These are phyloP conservation scores for Crocallis elinguaria DNA, from an alignment of 2,888 invertebrate genomes.

Conservation along the genomic window DNA sequence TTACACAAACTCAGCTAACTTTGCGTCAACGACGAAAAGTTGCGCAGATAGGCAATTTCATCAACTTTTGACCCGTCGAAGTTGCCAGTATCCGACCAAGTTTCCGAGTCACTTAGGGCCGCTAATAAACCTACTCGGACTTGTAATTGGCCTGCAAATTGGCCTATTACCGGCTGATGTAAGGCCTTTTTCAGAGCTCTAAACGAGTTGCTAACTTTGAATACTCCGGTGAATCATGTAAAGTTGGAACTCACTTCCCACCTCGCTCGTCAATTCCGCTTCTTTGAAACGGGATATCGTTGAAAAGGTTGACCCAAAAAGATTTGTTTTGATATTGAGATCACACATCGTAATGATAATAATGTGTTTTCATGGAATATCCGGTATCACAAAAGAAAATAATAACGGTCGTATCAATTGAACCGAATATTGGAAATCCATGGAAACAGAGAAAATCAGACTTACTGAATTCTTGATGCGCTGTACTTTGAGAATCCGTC, in stretches of 20 bases:
- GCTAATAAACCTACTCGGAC: conserved; percentile 22
- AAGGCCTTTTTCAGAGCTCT: conserved; percentile 17
- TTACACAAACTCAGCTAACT: conserved; percentile 13
- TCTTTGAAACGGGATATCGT: conserved; percentile 20
- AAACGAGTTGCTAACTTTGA: conserved; percentile 11
- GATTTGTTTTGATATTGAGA: not conserved
- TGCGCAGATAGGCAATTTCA: conserved; percentile 32
- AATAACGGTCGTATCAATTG: too few species aligned
- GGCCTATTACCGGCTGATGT: conserved; percentile 31
- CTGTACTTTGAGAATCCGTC: too few species aligned
- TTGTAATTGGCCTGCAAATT: conserved; percentile 36
- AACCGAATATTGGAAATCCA: too few species aligned
- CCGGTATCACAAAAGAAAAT: not conserved
- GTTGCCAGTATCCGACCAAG: conserved; percentile 16
- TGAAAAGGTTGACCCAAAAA: conserved; percentile 1
- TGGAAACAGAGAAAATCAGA: too few species aligned
- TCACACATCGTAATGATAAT: not conserved
- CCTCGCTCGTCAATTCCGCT: not conserved
- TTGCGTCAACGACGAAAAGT: conserved; percentile 30
- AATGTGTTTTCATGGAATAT: not conserved
- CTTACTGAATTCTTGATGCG: too few species aligned
- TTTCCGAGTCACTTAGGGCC: conserved; percentile 29
- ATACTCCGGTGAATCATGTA: conserved; percentile 17
- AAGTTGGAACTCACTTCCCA: conserved; percentile 7
- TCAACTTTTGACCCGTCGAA: conserved; percentile 37